Evolutionary conservation across 2,797 vertebrate species (phyloP), one percentile per base, ranked within the genome.

Genomic region (Adelosebastes latens): DNA sequence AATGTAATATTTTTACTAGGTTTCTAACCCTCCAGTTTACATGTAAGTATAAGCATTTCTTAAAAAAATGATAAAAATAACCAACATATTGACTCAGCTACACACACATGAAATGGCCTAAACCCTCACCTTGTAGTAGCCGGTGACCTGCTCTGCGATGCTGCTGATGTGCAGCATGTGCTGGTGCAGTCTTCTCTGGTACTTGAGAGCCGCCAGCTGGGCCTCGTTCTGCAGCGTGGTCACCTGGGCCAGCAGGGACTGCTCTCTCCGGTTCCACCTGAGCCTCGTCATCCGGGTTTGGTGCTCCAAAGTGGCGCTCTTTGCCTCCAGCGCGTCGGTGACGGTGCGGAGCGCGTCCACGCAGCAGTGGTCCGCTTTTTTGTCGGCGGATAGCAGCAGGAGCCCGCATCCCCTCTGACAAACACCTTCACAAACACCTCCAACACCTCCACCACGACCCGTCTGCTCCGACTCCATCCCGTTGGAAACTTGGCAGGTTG

Each of bases 131-230:
- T 95, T 83, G 86, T 74, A 68, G 78, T 80, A 70, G 2, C 88
- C 91, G 7, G 64, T 82, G 58, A 95, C 83, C 80, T 94, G 93
- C 31, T 94, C 83, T 9, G 93, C 72, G 31, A 96, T 92, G 90
- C 87, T 86, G 89, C 81, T 82, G 85, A 96, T 91, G 87, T 92
- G 95, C 86, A 92, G 75, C 87, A 94, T 84, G 89, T 95, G 93
- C 10, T 90, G 92, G 49, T 93, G 93, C 77, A 96, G 92, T 20
- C 93, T 96, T 24, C 88, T 83, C 72, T 95, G 95, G 88, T 95
- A 93, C 81, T 78, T 72, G 24, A 95, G 91, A 2, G 95, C 95
- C 14, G 94, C 78, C 52, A 95, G 91, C 85, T 89, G 88, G 64
- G 91, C 93, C 75, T 95, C 85, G 77, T 74, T 92, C 90, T 94